These are phyloP conservation scores for Okamejei kenojei DNA, from an alignment of 2,797 vertebrate species.

Conservation along the genomic window DNA sequence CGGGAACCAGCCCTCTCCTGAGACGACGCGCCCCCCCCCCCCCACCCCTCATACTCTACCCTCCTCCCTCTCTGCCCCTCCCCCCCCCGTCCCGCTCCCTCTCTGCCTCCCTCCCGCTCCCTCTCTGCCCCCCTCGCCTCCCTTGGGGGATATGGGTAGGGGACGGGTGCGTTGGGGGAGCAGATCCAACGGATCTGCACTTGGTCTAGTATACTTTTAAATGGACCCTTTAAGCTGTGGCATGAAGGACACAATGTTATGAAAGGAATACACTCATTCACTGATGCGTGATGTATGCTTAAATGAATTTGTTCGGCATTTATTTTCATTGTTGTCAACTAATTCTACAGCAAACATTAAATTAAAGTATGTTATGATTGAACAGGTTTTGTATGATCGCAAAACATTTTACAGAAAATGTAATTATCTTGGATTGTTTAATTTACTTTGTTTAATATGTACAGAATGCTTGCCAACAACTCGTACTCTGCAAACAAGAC, in stretches of 20 bases:
- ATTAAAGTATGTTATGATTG: neutral
- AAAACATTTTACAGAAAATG: conserved; percentile 1
- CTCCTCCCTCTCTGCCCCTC: no score
- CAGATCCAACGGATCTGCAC: no score
- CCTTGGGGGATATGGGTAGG: no score
- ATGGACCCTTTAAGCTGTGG: neutral
- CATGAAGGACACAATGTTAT: neutral
- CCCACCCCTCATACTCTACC: no score
- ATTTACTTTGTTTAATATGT: conserved; percentile 9
- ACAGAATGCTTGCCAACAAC: neutral
- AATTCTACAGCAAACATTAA: neutral
- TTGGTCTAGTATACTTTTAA: neutral
- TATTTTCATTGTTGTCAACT: neutral
- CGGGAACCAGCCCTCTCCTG: no score
- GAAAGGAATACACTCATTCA: neutral
- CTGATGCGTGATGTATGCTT: neutral
- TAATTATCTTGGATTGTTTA: conserved; percentile 8
- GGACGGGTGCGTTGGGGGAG: no score
- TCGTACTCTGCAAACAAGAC: neutral
- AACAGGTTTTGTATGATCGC: neutral
- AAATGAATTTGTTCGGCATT: neutral
- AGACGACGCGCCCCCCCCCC: no score
- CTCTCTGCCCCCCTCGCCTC: no score
- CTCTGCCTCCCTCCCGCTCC: no score
- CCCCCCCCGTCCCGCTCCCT: no score